Conservation (phyloP, 2,113 vertebrate genomes). For the Crotophaga sulcirostris region DNA sequence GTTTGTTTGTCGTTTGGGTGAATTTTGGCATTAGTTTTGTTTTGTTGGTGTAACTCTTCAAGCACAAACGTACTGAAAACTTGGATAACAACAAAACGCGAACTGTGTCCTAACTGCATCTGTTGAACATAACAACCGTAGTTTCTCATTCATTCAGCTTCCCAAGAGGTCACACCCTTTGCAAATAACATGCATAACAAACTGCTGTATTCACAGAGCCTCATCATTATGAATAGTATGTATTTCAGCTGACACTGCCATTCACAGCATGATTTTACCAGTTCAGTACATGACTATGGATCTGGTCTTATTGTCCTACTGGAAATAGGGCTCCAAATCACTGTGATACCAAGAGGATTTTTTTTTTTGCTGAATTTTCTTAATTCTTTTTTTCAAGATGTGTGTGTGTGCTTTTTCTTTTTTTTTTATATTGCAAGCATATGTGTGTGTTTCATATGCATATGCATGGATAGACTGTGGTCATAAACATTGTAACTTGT, state of each 20-base stretch:
- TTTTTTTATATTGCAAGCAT: neutral
- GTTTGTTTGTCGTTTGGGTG: neutral
- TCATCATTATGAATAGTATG: neutral
- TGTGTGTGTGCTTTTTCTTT: neutral
- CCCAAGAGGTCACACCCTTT: conserved; percentile 11
- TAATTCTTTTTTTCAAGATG: neutral
- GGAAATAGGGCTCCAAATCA: neutral
- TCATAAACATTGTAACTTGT: neutral
- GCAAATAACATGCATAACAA: neutral
- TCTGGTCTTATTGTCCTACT: neutral
- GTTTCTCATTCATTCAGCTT: neutral
- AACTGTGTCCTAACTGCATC: neutral
- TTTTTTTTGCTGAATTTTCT: neutral
- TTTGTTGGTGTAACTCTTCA: conserved; percentile 3
- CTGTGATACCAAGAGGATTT: neutral
- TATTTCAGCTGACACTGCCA: conserved; percentile 4
- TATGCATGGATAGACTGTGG: neutral
- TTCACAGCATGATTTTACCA: neutral
- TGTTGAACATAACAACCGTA: neutral
- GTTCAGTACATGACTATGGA: neutral
- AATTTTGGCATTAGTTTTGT: neutral
- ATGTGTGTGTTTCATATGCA: neutral
- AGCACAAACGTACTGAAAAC: neutral
- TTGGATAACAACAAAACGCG: neutral
- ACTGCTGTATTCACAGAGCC: neutral